These are phyloP conservation scores for Theocolax elegans DNA, from an alignment of 1,140 invertebrate genomes.

Conservation along the genomic window DNA sequence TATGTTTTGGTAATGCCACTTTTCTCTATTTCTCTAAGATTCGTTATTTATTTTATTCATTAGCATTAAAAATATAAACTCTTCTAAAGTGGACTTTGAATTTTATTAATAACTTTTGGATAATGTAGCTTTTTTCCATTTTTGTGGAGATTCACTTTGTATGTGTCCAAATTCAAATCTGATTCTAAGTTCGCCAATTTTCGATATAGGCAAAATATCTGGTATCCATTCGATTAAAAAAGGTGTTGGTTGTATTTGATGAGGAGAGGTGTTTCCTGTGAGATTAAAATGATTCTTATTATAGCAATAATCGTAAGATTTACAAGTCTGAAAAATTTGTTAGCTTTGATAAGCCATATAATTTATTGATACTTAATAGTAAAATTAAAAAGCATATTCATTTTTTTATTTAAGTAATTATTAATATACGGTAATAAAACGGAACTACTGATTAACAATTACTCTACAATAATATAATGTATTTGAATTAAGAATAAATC, in stretches of 20 bases:
- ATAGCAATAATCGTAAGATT: background rate
- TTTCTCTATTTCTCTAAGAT: too few species aligned
- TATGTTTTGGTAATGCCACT: too few species aligned
- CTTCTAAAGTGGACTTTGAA: too few species aligned
- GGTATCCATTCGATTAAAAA: slow-evolving; percentile 84
- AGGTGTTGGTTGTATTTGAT: slow-evolving; percentile 75
- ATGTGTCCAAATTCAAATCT: slow-evolving; percentile 75
- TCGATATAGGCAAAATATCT: slow-evolving; percentile 76
- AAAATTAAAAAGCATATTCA: slow-evolving; percentile 2
- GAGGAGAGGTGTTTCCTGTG: slow-evolving; percentile 70
- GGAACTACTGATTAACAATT: too few species aligned
- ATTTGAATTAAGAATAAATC: background rate
- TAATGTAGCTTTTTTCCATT: slow-evolving; percentile 51
- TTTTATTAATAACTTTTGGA: slow-evolving; percentile 54
- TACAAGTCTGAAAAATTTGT: too few species aligned
- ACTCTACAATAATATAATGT: slow-evolving; percentile 20
- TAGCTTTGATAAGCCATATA: too few species aligned
- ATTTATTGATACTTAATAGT: background rate
- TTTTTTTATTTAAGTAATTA: slow-evolving; percentile 14
- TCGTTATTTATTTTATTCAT: too few species aligned
- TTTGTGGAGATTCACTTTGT: slow-evolving; percentile 56
- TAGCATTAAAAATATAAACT: too few species aligned
- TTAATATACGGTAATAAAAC: too few species aligned
- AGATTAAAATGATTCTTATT: slow-evolving; percentile 44
- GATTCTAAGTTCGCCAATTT: slow-evolving; percentile 76